Percentiles rank a stretch among this genome's conserved stretches.
Conservation (phyloP, 2,797 vertebrate species). For the Leucoraja ocellata region DNA sequence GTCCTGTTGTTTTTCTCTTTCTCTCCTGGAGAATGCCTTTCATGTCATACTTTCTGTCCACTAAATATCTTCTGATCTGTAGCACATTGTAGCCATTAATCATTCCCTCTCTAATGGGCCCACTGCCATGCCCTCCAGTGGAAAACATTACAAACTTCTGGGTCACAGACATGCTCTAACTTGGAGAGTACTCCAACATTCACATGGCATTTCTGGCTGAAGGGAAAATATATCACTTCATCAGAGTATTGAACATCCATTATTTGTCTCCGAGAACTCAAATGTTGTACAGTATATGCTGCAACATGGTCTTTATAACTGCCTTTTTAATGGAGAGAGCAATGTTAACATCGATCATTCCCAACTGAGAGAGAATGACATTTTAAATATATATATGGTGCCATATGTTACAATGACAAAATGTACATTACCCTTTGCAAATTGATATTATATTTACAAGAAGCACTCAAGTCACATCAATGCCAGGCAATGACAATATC, state of each 20-base stretch:
- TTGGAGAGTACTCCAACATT: not conserved
- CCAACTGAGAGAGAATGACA: not conserved
- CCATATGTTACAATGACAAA: not conserved
- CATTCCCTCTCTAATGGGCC: not conserved
- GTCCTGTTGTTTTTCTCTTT: conserved; percentile 10
- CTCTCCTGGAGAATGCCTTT: conserved; percentile 10
- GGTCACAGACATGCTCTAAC: conserved; percentile 1
- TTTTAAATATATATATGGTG: no score
- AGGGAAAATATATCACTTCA: not conserved
- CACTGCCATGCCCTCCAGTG: conserved; percentile 21
- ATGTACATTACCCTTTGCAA: not conserved
- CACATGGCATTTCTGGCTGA: conserved; percentile 3
- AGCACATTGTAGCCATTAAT: conserved; percentile 17
- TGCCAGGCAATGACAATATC: no score
- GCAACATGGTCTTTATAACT: not conserved
- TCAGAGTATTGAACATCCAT: not conserved
- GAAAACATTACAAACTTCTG: not conserved
- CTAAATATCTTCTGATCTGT: conserved; percentile 22
- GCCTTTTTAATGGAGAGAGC: not conserved
- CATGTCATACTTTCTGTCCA: conserved; percentile 1
- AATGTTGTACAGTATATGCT: not conserved
- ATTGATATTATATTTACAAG: not conserved
- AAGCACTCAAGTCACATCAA: no score
- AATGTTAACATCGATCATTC: not conserved
- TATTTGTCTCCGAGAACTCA: not conserved